Evolutionary conservation across 30 jellyfish, hydroid and myxozoan species (phyloP), one percentile per base, ranked within the genome.

Genomic region (Turritopsis dohrnii): DNA sequence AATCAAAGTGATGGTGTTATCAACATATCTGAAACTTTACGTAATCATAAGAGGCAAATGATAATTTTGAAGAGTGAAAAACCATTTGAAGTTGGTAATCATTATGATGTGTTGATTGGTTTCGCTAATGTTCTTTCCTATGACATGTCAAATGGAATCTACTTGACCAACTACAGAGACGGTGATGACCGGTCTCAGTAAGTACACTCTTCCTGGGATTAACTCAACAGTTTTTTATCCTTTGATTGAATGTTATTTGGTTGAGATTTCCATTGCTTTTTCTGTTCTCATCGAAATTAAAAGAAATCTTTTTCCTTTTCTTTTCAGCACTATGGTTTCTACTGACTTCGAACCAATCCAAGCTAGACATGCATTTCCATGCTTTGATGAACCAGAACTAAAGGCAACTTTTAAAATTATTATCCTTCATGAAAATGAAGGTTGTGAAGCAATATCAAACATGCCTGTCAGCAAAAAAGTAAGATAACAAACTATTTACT

Each of bases 351-450:
- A 74, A n/a, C 83, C 83, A 30, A 74, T 19, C 27, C 41, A 28
- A 23, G 83, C 83, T 21, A 26, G 83, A 24, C 53, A 29, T 29
- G 71, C 83, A 1, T 74, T 74, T 29, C 83, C 83, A 24, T 74
- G 83, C 21, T 74, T 74, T 74, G 83, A 74, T 29, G 83, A 74
- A 74, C 83, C 83, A 0, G 83, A 26, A 9, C n/a, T 24, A 0
- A 74, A 74, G 41, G 83, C 83, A 26, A 74, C 83, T 52, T 74
- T 74, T 30, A 29, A 74, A 74, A 74, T 30, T 71, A 24, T 74
- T 30, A 16, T 29, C 13, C 72, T 24, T 21, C 83, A 74, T n/a
- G 54, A 26, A 16, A 23, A 74, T 16, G 65, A 74, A 9, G 71
- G 65, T 30, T 74, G 23, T 30, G 53, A 21, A 0, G 83, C 83